Evolutionary conservation across 2,797 vertebrate species (phyloP), one percentile per base, ranked within the genome.

Genomic region (Rhabdomys pumilio): DNA sequence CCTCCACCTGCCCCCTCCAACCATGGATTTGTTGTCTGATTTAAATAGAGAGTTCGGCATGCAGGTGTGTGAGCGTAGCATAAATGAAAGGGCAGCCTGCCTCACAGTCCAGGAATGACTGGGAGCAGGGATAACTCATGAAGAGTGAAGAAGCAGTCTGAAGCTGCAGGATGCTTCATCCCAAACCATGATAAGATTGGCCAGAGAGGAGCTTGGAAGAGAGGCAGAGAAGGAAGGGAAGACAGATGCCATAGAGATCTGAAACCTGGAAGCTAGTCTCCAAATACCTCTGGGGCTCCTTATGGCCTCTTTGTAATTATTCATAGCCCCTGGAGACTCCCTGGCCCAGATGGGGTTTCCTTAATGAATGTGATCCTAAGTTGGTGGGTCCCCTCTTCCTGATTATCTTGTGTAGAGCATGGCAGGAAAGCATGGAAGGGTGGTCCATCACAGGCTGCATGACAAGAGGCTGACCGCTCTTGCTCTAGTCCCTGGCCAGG

Each of bases 41-140:
- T 98, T 98, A 98, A 98, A 98, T 97, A 93, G 26, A 86, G 63
- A 75, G 22, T 94, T 98, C 97, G 94, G 38, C 85, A 92, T 93
- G 96, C 95, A 96, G 95, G 94, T 98, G 87, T 96, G n/a, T 92
- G 90, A 96, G 89, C 90, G 80, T 75, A 72, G 97, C 97, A 98
- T 99, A 98, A 99, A 99, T 98, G 98, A 99, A 98, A 96, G 63
- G 50, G 93, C 84, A 89, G 96, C 90, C 91, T 98, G 95, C 91
- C 69, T 80, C 86, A 5, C 92, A 98, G 98, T 98, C 98, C 97
- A 97, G 96, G 93, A 97, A 93, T 67, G 88, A 98, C 98, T 98
- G 80, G 87, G 95, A 98, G 95, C 92, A 75, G 77, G 80, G 97
- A 92, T 98, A 97, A 98, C 99, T 99, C 98, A 99, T 41, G 61